phyloP scores from a whole-genome alignment of 2,113 vertebrate species.

The Desmodus rotundus region DNA sequence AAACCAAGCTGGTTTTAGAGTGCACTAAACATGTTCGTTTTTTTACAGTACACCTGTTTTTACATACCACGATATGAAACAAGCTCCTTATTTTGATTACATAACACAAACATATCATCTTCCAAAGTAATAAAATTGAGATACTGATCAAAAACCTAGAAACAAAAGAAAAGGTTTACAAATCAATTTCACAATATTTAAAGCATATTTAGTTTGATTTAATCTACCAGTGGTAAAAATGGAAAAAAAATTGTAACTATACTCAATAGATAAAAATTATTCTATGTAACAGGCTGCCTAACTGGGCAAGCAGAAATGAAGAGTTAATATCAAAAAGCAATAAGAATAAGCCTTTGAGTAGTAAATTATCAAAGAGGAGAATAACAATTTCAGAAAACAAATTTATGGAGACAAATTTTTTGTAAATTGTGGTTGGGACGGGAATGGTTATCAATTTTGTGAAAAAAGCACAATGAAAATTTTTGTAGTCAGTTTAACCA shows the following conservation, averaged over 20 bases:
- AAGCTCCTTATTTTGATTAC: conserved; percentile 97
- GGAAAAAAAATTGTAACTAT: not conserved
- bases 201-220: conserved; percentile 9
- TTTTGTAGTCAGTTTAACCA: conserved; percentile 24
- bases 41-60: not conserved
- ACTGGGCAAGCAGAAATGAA: not conserved
- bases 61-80: conserved; percentile 95
- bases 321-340: not conserved
- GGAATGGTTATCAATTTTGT: not conserved
- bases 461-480: not conserved
- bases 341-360: not conserved
- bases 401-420: not conserved
- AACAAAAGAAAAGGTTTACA: conserved; percentile 57
- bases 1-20: not conserved
- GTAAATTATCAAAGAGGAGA: not conserved
- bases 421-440: not conserved
- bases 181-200: conserved; percentile 5
- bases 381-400: conserved; percentile 38
- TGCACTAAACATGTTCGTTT: not conserved
- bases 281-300: not conserved
- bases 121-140: conserved; percentile 99
- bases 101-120: conserved; percentile 98
- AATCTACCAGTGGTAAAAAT: conserved; percentile 10
- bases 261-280: conserved; percentile 17
- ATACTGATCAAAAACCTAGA: conserved; percentile 98